phyloP scores from a whole-genome alignment of 2,797 vertebrate species.

The Gobio occitaniae region DNA sequence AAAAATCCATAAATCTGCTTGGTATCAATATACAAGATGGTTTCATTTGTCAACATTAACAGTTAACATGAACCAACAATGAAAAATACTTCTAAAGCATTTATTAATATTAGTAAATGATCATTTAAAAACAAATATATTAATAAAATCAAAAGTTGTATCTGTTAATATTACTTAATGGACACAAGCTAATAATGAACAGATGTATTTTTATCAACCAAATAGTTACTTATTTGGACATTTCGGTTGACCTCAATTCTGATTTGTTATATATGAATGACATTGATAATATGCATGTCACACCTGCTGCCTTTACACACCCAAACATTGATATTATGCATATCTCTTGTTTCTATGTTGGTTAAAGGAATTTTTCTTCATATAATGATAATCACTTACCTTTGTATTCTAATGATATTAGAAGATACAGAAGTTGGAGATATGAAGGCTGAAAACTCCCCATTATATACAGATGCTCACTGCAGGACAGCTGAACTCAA shows the following conservation, averaged over 20 bases:
- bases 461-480: too few species aligned
- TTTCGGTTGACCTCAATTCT: background rate
- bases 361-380: background rate
- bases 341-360: background rate
- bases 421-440: constrained; percentile 3
- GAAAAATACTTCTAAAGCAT: too few species aligned
- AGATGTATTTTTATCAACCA: too few species aligned
- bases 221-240: too few species aligned
- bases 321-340: background rate
- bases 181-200: too few species aligned
- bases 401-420: constrained; percentile 23
- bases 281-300: background rate
- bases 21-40: background rate
- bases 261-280: background rate
- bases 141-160: too few species aligned
- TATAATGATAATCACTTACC: constrained; percentile 19
- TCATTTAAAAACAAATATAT: too few species aligned
- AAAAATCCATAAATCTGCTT: background rate
- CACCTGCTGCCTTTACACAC: background rate
- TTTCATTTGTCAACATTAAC: background rate
- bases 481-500: too few species aligned
- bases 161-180: too few species aligned
- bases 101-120: too few species aligned
- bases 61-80: background rate
- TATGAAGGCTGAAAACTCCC: background rate